Base-by-base conservation (phyloP, 2,888 invertebrate genomes). In the Fragum whitleyi region DNA sequence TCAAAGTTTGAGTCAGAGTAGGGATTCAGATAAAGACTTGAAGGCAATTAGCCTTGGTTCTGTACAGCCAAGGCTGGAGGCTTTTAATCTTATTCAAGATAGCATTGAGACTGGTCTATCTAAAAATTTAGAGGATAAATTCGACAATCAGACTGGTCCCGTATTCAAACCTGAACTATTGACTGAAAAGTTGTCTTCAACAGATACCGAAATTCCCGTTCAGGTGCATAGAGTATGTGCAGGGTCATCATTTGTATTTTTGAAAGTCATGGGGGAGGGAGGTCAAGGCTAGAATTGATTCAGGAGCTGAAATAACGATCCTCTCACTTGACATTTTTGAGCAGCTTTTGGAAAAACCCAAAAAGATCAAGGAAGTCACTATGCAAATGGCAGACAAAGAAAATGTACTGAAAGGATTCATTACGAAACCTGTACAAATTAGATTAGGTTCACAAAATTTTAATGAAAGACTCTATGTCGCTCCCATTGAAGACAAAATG, bases 401-500 rank as follows among this genome's bases (percentile, higher is more conserved):
- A n/a, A n/a, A n/a, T n/a, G n/a, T n/a, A n/a, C n/a, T n/a, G n/a
- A n/a, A n/a, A n/a, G n/a, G n/a, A n/a, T n/a, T n/a, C n/a, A n/a
- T n/a, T n/a, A n/a, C n/a, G n/a, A 23, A 55, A 21, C 77, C 77
- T 55, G 26, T 72, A 5, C 19, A 6, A 11, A 16, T 77, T 6
- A 23, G 32, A 16, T 19, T 77, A 19, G 77, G 77, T 2, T n/a
- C 26, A 0, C 47, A 62, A n/a, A 36, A 19, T 26, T 71, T 71
- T 23, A 62, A 29, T 16, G 77, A 62, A 72, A 42, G 73, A 21
- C 11, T 77, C 11, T 77, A 71, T 59, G 72, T 72, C 0, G 77
- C 77, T 2, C 65, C 72, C 47, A 77, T 77, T 6, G 42, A 7
- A n/a, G 78, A 78, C 73, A 73, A 78, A 28, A 68, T 73, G 73